These are phyloP conservation scores for Remorina albescens DNA, from an alignment of 2,797 vertebrate genomes.

Conservation along the genomic window DNA sequence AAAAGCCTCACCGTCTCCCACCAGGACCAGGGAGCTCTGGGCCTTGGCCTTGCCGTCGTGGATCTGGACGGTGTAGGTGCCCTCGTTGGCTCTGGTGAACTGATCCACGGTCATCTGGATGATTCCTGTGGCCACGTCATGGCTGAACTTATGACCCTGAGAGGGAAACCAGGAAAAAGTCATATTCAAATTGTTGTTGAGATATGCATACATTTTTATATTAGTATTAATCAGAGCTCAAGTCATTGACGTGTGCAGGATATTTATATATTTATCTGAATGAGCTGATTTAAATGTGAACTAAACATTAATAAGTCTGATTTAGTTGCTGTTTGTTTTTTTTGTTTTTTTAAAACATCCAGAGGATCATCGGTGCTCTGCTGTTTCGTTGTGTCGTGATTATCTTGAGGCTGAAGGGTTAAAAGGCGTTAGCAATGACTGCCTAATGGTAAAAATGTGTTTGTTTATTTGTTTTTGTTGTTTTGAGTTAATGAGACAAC, in stretches of 20 bases:
- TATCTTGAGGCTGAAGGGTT: not conserved
- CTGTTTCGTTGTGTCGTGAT: not conserved
- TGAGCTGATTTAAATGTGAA: no score
- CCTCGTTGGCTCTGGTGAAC: conserved; percentile 93
- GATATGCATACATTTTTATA: no score
- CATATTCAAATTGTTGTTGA: no score
- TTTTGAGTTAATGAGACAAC: not conserved
- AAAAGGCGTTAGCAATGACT: no score
- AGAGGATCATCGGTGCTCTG: not conserved
- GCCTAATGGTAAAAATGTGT: no score
- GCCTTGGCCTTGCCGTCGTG: conserved; percentile 94
- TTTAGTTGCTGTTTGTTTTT: no score
- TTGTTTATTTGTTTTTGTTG: not conserved
- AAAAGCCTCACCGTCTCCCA: conserved; percentile 91
- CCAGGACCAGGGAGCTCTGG: conserved; percentile 95
- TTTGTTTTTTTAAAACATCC: no score
- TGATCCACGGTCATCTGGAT: conserved; percentile 96
- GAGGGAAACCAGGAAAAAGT: conserved; percentile 10
- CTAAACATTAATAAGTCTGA: no score
- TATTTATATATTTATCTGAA: no score
- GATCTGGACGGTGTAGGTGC: conserved; percentile 96
- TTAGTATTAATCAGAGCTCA: no score
- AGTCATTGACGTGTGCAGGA: no score
- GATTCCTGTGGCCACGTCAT: conserved; percentile 88
- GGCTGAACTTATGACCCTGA: conserved; percentile 91